These are phyloP conservation scores for Dolichomitus sp. DNA, from an alignment of 2,888 invertebrate species.

Conservation along the genomic window DNA sequence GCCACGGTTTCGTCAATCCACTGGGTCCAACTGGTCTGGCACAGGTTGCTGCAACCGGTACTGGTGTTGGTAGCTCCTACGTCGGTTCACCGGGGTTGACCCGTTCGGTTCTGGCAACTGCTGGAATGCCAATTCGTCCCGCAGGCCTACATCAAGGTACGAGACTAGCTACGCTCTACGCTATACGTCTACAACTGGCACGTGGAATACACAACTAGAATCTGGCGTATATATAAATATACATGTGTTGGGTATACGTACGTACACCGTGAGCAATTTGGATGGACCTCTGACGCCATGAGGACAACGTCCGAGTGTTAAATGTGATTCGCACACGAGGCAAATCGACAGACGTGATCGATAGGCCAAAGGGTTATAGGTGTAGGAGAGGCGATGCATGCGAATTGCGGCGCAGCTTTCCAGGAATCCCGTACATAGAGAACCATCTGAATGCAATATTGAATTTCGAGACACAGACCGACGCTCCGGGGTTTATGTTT, in stretches of 20 bases:
- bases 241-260: background rate
- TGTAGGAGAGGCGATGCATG: conserved; percentile 28
- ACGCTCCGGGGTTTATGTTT: background rate
- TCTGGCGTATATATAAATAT: conserved; percentile 1
- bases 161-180: conserved; percentile 30
- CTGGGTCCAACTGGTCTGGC: conserved; percentile 80
- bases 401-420: conserved; percentile 8
- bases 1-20: conserved; percentile 84
- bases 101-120: conserved; percentile 50
- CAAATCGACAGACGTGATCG: conserved; percentile 65
- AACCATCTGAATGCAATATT: conserved; percentile 46
- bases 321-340: conserved; percentile 60
- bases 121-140: conserved; percentile 65
- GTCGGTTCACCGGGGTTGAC: conserved; percentile 65
- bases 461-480: conserved; percentile 43
- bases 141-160: conserved; percentile 79
- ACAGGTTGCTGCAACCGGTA: conserved; percentile 63
- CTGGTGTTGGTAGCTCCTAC: conserved; percentile 72
- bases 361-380: conserved; percentile 45
- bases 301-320: conserved; percentile 54
- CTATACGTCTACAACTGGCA: conserved; percentile 7
- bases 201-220: conserved; percentile 32
- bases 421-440: conserved; percentile 17
- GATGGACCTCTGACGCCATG: conserved; percentile 11
- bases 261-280: conserved; percentile 37